phyloP scores from a whole-genome alignment of 2,888 invertebrate genomes.

The Torymus tubicola region DNA sequence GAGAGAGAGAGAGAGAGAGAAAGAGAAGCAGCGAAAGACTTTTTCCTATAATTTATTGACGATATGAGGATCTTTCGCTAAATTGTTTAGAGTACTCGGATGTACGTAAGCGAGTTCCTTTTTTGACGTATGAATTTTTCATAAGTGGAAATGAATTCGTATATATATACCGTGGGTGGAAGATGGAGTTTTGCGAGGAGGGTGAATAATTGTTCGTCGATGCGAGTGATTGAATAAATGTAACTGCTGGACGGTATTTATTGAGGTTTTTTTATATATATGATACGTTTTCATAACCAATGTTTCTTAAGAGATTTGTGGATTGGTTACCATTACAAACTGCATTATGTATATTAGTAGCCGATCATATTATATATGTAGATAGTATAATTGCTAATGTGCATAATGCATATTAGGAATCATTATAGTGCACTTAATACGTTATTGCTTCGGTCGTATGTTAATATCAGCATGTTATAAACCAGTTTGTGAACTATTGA shows the following conservation, averaged over 20 bases:
- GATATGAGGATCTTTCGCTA: conserved; percentile 15
- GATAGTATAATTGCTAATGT: too few relatives aligned
- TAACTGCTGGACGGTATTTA: not conserved
- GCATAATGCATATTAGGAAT: too few relatives aligned
- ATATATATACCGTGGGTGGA: conserved; percentile 1
- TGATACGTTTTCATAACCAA: too few relatives aligned
- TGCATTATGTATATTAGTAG: too few relatives aligned
- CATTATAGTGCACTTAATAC: too few relatives aligned
- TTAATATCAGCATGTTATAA: too few relatives aligned
- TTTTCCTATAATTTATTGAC: conserved; percentile 45
- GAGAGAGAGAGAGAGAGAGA: not conserved
- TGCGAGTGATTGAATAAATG: conserved; percentile 16
- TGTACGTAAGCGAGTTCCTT: not conserved
- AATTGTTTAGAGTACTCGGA: conserved; percentile 21
- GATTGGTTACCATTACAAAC: too few relatives aligned
- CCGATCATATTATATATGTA: too few relatives aligned
- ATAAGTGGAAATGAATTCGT: conserved; percentile 33
- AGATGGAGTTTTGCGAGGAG: not conserved
- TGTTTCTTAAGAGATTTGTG: too few relatives aligned
- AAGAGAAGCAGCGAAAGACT: not conserved
- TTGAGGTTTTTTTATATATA: too few relatives aligned
- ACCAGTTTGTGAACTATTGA: too few relatives aligned
- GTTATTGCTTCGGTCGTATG: too few relatives aligned
- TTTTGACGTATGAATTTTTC: conserved; percentile 33
- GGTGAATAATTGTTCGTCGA: conserved; percentile 26